These are phyloP conservation scores for Pseudomugil gertrudae DNA, from an alignment of 2,797 vertebrate genomes.

Conservation along the genomic window DNA sequence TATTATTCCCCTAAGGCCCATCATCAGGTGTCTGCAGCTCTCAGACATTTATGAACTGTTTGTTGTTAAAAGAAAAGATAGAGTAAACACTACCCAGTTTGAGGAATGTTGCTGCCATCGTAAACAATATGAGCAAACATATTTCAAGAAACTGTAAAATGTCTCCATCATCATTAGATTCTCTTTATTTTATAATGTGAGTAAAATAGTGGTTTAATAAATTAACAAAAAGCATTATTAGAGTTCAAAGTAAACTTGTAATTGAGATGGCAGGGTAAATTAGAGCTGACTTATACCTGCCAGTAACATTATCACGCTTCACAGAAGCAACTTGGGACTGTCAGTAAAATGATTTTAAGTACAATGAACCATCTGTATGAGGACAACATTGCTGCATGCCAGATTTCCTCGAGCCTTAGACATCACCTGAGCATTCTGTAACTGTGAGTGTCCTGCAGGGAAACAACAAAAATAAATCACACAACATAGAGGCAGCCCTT, in stretches of 20 bases:
- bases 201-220: neutral
- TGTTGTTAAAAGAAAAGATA: no score
- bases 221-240: neutral
- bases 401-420: slow-evolving; percentile 42
- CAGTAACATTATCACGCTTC: slow-evolving; percentile 29
- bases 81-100: no score
- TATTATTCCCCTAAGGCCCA: no score
- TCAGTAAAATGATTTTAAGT: slow-evolving; percentile 22
- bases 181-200: no score
- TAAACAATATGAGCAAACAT: neutral
- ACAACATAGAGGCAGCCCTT: slow-evolving; percentile 15
- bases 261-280: slow-evolving; percentile 50
- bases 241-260: neutral
- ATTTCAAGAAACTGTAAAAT: neutral
- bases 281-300: neutral
- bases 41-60: neutral
- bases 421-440: slow-evolving; percentile 37
- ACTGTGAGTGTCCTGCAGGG: slow-evolving; percentile 31
- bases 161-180: neutral
- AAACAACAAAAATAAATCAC: slow-evolving; percentile 50
- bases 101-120: no score
- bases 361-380: slow-evolving; percentile 40
- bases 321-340: slow-evolving; percentile 36
- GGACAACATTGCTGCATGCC: slow-evolving; percentile 41
- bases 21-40: no score